Base-by-base conservation (phyloP, 1,140 invertebrate genomes). In the Drosophila punjabiensis region DNA sequence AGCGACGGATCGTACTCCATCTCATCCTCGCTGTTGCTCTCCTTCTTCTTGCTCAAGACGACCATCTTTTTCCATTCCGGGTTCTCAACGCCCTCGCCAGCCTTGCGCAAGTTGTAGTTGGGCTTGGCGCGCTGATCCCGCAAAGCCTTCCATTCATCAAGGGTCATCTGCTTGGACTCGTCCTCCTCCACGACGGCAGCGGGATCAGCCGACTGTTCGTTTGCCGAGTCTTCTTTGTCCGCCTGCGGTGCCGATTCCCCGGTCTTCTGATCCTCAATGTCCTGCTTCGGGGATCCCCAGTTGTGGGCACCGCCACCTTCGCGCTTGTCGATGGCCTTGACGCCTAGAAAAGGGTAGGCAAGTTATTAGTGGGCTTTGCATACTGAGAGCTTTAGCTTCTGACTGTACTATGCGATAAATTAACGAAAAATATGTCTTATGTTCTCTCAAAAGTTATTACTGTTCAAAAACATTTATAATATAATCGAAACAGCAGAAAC, bases 291-390 rank as follows among this genome's bases (percentile, higher is more conserved):
- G 66, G 96, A 97, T 81, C 98, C 98, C 98, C 98, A 99, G 94
- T 99, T 99, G 93, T 98, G 97, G 82, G 97, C 96, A 74, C 98
- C 98, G 94, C 95, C 96, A 86, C 98, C 98, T 87, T 99, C 98
- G 78, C 97, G 96, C 94, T 99, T 99, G 92, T 99, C 98, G 77
- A 98, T 95, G 66, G 97, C 95, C 94, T 99, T 99, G 65, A 99
- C 96, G 89, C 98, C 98, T 92, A 39, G 10, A 43, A 59, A 28
- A 56, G 10, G 2, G 10, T 4, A 7, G 7, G 2, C 5, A 5
- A n/a, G 6, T 7, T 32, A 53, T 53, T 18, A 53, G 10, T n/a
- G 8, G 9, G 14, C 7, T 1, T 35, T 32, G 28, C n/a, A n/a
- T 52, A n/a, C 3, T 4, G 8, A 13, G 5, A 52, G 9, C 32